Percentiles rank a stretch among this genome's conserved stretches.
phyloP scores from a whole-genome alignment of 2,113 vertebrate species.

The Potamarius usumacintae region DNA sequence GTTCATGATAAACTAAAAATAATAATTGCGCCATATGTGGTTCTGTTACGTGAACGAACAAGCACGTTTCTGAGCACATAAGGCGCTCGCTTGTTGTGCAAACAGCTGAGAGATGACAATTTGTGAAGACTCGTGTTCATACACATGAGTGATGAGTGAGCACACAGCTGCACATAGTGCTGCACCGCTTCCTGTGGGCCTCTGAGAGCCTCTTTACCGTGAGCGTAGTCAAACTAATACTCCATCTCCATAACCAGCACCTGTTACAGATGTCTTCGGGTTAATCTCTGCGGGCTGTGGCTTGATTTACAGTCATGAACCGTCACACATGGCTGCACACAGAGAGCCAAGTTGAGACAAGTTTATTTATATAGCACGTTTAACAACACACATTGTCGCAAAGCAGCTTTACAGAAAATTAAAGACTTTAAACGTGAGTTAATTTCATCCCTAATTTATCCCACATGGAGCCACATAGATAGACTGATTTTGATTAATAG shows the following conservation, averaged over 20 bases:
- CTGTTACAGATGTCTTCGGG: conserved; percentile 33
- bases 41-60: too few relatives aligned
- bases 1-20: neutral
- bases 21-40: neutral
- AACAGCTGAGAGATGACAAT: neutral
- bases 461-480: neutral
- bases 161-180: neutral
- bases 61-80: neutral
- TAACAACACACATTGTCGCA: too few relatives aligned
- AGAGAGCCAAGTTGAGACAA: neutral
- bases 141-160: too few relatives aligned
- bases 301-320: neutral
- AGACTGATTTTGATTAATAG: neutral
- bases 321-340: neutral
- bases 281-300: neutral
- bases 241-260: conserved; percentile 31
- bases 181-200: neutral
- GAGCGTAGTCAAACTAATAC: conserved; percentile 16
- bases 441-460: too few relatives aligned
- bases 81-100: neutral
- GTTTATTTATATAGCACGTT: too few relatives aligned
- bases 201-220: neutral
- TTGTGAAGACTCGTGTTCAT: neutral
- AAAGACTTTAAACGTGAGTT: too few relatives aligned
- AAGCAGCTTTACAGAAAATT: too few relatives aligned